These are phyloP conservation scores for Standfussiana lucernea DNA, from an alignment of 2,888 invertebrate species.

Conservation along the genomic window DNA sequence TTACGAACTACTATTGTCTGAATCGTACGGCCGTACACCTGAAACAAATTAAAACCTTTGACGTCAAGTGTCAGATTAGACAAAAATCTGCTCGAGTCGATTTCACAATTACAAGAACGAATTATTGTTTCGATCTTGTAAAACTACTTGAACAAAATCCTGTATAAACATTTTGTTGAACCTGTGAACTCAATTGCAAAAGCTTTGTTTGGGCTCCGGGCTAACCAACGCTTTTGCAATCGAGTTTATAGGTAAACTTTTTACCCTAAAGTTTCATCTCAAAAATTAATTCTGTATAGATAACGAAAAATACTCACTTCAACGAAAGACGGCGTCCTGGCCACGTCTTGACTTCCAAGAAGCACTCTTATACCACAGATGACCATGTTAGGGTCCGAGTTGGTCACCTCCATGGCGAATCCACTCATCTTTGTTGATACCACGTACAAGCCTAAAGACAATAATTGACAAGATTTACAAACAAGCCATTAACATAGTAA, in stretches of 20 bases:
- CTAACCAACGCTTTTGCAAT: neutral
- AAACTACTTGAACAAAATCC: neutral
- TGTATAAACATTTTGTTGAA: neutral
- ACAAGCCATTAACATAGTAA: neutral
- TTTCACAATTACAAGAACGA: neutral
- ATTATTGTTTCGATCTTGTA: neutral
- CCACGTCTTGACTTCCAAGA: conserved; percentile 95
- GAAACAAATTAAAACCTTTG: conserved; percentile 3
- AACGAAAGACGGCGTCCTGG: conserved; percentile 94
- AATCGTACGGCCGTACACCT: conserved; percentile 94
- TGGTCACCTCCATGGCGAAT: conserved; percentile 96
- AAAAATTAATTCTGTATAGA: neutral
- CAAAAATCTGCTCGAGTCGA: neutral
- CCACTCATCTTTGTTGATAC: conserved; percentile 97
- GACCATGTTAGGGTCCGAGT: conserved; percentile 96
- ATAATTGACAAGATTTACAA: neutral
- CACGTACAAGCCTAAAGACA: conserved; percentile 94
- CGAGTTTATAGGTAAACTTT: neutral
- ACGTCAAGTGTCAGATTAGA: neutral
- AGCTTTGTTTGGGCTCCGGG: neutral
- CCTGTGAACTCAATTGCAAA: neutral
- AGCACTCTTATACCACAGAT: conserved; percentile 97
- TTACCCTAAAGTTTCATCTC: neutral
- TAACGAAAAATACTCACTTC: conserved; percentile 87
- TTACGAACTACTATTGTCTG: conserved; percentile 93